phyloP scores from a whole-genome alignment of 2,888 invertebrate species.

The Diploptera punctata region DNA sequence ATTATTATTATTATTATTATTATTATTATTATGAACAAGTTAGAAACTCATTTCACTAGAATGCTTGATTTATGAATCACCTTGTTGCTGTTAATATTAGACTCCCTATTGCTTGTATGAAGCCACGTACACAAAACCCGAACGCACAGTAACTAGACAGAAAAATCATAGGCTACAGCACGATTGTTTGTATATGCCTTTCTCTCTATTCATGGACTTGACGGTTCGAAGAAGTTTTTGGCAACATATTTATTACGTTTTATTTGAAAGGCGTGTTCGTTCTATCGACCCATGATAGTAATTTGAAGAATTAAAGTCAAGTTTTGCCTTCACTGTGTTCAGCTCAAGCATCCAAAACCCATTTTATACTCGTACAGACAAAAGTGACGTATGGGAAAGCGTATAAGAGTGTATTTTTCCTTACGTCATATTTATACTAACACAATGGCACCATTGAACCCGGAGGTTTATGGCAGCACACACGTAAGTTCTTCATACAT shows the following conservation, averaged over 20 bases:
- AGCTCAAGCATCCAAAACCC: constrained; percentile 1
- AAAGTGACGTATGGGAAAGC: constrained; percentile 11
- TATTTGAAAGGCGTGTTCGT: constrained; percentile 19
- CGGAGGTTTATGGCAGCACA: no score
- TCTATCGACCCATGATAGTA: constrained; percentile 25
- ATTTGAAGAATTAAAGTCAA: constrained; percentile 31
- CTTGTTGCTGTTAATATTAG: no score
- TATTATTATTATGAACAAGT: no score
- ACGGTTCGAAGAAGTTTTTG: background rate
- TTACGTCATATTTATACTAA: no score
- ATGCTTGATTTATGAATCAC: no score
- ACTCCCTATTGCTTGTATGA: no score
- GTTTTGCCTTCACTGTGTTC: constrained; percentile 21
- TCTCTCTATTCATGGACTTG: background rate
- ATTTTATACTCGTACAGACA: background rate
- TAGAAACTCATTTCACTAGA: no score
- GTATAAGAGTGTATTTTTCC: no score
- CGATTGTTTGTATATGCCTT: constrained; percentile 13
- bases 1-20: no score
- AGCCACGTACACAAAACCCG: no score
- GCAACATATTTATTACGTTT: constrained; percentile 20
- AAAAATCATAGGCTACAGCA: constrained; percentile 21
- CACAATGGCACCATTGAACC: no score
- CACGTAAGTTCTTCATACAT: no score
- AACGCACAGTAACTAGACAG: background rate